Conservation (phyloP, 2,113 vertebrate genomes). For the Scolopax mira region DNA sequence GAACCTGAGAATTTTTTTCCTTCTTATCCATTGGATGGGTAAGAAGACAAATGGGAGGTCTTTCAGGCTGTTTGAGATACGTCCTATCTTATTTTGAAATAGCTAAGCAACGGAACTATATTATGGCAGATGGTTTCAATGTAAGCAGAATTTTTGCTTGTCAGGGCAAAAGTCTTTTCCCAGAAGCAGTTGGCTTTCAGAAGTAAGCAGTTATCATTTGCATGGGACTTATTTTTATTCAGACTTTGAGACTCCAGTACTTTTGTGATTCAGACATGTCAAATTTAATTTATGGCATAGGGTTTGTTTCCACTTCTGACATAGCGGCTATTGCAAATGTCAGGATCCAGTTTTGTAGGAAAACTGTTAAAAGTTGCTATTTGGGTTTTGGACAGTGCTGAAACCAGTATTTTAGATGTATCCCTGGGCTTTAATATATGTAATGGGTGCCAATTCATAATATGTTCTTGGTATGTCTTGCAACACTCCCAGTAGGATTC, state of each 20-base stretch:
- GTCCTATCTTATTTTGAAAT: not conserved
- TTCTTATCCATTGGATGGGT: not conserved
- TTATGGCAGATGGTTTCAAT: not conserved
- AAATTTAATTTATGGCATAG: not conserved
- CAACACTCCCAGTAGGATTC: not conserved
- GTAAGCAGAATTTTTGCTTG: not conserved
- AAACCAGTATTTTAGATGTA: not conserved
- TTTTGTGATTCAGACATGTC: not conserved
- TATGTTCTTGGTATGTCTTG: not conserved
- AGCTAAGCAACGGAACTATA: not conserved
- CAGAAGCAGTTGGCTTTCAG: not conserved
- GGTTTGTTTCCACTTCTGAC: not conserved
- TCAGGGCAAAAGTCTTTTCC: not conserved
- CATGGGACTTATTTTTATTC: not conserved
- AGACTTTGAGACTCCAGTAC: not conserved
- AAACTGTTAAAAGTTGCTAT: not conserved
- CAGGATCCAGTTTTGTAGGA: not conserved
- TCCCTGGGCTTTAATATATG: not conserved
- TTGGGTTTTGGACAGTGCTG: not conserved
- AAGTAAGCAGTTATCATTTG: not conserved
- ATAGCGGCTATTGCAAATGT: not conserved
- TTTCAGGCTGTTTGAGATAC: not conserved
- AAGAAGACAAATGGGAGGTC: not conserved
- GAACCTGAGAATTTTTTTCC: not conserved
- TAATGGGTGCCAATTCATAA: not conserved